Percentiles rank a stretch among this genome's conserved stretches.
These are phyloP conservation scores for Antigone vipio DNA, from an alignment of 2,113 vertebrate genomes.

Conservation along the genomic window DNA sequence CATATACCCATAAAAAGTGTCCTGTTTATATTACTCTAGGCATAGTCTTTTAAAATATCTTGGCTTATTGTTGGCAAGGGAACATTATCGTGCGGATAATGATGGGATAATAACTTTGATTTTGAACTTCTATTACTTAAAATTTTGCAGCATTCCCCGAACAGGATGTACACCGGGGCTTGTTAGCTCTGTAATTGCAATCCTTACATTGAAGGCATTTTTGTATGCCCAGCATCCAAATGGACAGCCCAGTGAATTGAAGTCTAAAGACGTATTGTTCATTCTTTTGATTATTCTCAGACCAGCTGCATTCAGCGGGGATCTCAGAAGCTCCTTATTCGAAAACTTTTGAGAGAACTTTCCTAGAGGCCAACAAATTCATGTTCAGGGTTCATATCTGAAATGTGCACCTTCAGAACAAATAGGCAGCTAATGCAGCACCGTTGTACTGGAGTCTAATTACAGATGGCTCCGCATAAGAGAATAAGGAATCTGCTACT, in stretches of 20 bases:
- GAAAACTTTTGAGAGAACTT: background rate
- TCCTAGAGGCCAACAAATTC: background rate
- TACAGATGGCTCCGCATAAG: background rate
- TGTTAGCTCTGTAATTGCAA: constrained; percentile 40
- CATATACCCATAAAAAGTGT: constrained; percentile 19
- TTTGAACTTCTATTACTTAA: constrained; percentile 54
- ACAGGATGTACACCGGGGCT: background rate
- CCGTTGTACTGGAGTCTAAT: background rate
- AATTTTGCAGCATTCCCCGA: constrained; percentile 12
- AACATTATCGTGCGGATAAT: constrained; percentile 34
- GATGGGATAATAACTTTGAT: constrained; percentile 46
- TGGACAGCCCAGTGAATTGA: background rate
- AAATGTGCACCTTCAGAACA: background rate
- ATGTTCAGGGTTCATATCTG: background rate
- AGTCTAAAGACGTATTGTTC: background rate
- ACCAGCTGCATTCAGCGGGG: background rate
- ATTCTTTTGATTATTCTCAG: constrained; percentile 12
- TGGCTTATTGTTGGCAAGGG: constrained; percentile 26
- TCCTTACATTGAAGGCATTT: constrained; percentile 39
- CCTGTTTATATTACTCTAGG: constrained; percentile 45
- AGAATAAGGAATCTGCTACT: background rate
- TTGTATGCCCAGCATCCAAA: background rate
- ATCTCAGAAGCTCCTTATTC: background rate
- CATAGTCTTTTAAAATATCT: constrained; percentile 40
- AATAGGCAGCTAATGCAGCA: background rate